Conservation (phyloP, 1,140 invertebrate genomes). For the Bombus confusus region DNA sequence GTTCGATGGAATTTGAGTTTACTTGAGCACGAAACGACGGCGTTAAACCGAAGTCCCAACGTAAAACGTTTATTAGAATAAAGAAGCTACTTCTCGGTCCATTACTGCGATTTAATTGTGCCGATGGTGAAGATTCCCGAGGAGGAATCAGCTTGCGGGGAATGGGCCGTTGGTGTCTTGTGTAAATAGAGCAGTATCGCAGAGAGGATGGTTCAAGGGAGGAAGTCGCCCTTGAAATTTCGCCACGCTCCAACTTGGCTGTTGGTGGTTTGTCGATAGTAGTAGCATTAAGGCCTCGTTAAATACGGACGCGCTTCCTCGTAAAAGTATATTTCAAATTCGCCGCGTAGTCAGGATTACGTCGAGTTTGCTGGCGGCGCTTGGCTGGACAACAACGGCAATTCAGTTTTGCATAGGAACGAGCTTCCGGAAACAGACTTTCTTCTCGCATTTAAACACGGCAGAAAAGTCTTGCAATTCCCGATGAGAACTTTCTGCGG, state of each 20-base stretch:
- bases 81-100: conserved; percentile 16
- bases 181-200: conserved; percentile 35
- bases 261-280: conserved; percentile 33
- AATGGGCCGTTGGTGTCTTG: not conserved
- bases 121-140: conserved; percentile 1
- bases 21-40: not conserved
- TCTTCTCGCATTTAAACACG: conserved; percentile 16
- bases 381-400: conserved; percentile 35
- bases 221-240: conserved; percentile 42
- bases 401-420: conserved; percentile 47
- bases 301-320: conserved; percentile 8
- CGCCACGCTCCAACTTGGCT: not conserved
- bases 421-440: not conserved
- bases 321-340: conserved; percentile 48
- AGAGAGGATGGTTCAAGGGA: not conserved
- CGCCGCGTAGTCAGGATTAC: conserved; percentile 12
- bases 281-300: conserved; percentile 34
- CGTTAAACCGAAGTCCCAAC: not conserved
- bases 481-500: conserved; percentile 31
- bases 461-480: conserved; percentile 29
- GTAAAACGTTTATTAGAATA: conserved; percentile 12
- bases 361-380: conserved; percentile 11
- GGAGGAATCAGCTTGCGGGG: not conserved
- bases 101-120: conserved; percentile 26
- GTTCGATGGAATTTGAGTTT: not conserved